Evolutionary conservation across 2,113 vertebrate species (phyloP), one percentile per base, ranked within the genome.

Genomic region (Sapajus apella): DNA sequence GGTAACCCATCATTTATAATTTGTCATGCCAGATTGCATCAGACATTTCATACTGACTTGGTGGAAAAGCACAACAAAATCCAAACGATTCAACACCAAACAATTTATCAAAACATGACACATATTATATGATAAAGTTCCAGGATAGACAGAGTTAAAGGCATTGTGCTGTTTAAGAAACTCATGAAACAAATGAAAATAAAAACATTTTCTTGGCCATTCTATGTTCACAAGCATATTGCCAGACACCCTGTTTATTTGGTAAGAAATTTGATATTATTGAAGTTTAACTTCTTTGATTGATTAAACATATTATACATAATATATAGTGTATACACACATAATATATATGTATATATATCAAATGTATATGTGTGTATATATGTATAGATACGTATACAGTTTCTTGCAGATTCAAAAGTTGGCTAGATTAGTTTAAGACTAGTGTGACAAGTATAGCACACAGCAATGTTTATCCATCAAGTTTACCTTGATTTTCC

Each of bases 11-110:
- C 80, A 82, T 92, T 95, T 88, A 84, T 90, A 96, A 97, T 94
- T 95, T 96, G 73, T 97, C 91, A 96, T 32, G 43, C n/a, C 85
- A 97, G 95, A 97, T 98, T 94, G 91, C 68, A 97, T 95, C 90
- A 97, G 61, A 70, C n/a, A 87, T 73, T 98, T 94, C 47, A 47
- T 70, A 91, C 52, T 61, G 35, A 40, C 37, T 97, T 97, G 40
- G 61, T 85, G 56, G n/a, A 83, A 95, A 96, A 86, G n/a, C 37
- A 96, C 83, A 91, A 90, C 77, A 97, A 94, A 96, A 95, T 81
- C 45, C 80, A 90, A 94, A 55, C 95, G 90, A 95, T 93, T 95
- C 47, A 90, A 76, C 16, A 85, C 58, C 70, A 70, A 95, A 81
- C 61, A 11, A 97, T 95, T 90, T 95, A 94, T 97, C 95, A 90